Percentiles rank a stretch among this genome's conserved stretches.
Conservation (phyloP, 2,113 vertebrate genomes). For the Albula goreensis region DNA sequence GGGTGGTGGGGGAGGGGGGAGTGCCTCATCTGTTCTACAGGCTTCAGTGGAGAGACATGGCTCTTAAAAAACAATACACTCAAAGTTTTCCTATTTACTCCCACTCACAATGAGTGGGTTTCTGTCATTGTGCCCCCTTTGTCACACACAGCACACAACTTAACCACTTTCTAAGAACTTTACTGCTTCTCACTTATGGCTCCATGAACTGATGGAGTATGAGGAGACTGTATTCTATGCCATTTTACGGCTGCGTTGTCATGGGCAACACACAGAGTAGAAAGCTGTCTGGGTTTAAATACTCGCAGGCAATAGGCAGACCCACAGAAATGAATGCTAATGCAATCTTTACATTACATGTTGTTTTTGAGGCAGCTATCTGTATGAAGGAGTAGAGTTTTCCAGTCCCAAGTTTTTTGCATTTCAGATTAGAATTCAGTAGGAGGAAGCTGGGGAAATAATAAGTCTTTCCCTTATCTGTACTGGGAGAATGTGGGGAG, state of each 20-base stretch:
- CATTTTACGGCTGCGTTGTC: background rate
- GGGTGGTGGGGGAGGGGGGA: background rate
- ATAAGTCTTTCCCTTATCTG: background rate
- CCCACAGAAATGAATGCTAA: background rate
- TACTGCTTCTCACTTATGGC: constrained; percentile 1
- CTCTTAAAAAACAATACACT: constrained; percentile 18
- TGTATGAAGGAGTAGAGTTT: background rate
- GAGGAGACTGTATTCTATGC: constrained; percentile 10
- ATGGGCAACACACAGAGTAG: constrained; percentile 18
- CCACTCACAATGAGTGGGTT: constrained; percentile 10
- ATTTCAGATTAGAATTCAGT: background rate
- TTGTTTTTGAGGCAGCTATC: background rate
- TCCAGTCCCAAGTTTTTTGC: background rate
- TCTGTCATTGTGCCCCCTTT: background rate
- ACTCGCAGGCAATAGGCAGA: background rate
- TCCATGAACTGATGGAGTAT: constrained; percentile 17
- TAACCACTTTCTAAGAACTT: background rate
- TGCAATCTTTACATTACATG: background rate
- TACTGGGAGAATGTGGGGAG: background rate
- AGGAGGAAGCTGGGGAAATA: background rate
- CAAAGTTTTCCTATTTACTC: constrained; percentile 13
- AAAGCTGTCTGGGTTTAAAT: background rate
- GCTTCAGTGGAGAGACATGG: background rate
- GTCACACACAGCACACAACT: constrained; percentile 12
- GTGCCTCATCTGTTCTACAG: background rate